Percentiles rank a stretch among this genome's conserved stretches.
phyloP scores from a whole-genome alignment of 2,888 invertebrate species.

The Drosophila lacicola region DNA sequence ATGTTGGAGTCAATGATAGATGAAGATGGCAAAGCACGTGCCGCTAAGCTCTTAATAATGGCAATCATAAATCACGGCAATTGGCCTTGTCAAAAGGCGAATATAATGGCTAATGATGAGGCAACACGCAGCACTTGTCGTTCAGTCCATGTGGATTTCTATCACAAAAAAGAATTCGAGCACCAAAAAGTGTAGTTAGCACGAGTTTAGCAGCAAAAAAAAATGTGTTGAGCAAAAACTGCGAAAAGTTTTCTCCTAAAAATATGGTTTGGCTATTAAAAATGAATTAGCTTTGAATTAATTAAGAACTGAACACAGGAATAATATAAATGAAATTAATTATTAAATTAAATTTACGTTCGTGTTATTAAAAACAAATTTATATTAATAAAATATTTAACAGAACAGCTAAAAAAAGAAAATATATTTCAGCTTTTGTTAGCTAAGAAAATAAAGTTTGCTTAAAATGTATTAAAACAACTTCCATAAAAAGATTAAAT shows the following conservation, averaged over 20 bases:
- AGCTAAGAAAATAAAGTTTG: too few relatives aligned
- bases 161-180: not conserved
- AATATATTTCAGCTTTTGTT: too few relatives aligned
- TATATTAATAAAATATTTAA: too few relatives aligned
- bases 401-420: too few relatives aligned
- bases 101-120: conserved; percentile 55
- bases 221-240: too few relatives aligned
- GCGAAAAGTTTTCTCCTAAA: not conserved
- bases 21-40: conserved; percentile 50
- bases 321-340: not conserved
- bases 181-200: too few relatives aligned
- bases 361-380: too few relatives aligned
- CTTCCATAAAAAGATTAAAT: too few relatives aligned
- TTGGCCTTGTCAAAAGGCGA: conserved; percentile 65
- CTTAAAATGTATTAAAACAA: too few relatives aligned
- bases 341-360: too few relatives aligned
- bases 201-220: too few relatives aligned
- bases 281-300: conserved; percentile 15
- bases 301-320: too few relatives aligned
- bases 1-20: conserved; percentile 41
- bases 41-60: conserved; percentile 64
- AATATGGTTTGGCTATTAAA: conserved; percentile 27
- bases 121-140: conserved; percentile 59
- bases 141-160: conserved; percentile 7
- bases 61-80: conserved; percentile 63